These are phyloP conservation scores for Dendrophyllia cribrosa DNA, from an alignment of 64 coral and sea anemone genomes.

Conservation along the genomic window DNA sequence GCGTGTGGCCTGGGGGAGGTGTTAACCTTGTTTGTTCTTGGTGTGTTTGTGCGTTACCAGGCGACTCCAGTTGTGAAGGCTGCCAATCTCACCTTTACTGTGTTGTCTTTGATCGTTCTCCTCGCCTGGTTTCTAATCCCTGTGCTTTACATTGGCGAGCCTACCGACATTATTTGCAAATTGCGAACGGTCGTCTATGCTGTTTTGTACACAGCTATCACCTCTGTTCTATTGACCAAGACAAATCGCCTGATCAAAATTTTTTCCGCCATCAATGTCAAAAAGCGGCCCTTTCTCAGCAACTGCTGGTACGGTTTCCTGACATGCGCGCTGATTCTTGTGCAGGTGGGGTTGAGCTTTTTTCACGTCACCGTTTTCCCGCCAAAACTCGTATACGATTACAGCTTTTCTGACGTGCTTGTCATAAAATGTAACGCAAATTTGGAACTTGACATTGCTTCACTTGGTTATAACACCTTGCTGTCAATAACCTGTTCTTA, in stretches of 20 bases:
- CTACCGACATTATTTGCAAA: slow-evolving; percentile 56
- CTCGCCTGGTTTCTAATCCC: slow-evolving; percentile 76
- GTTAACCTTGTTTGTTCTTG: slow-evolving; percentile 55
- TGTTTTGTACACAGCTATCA: slow-evolving; percentile 83
- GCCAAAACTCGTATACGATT: slow-evolving; percentile 43
- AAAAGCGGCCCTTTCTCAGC: slow-evolving; percentile 76
- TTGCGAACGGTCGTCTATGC: slow-evolving; percentile 49
- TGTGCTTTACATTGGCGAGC: slow-evolving; percentile 63
- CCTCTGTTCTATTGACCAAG: slow-evolving; percentile 82
- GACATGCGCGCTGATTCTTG: slow-evolving; percentile 72
- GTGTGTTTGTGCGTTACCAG: slow-evolving; percentile 75
- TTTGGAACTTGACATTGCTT: slow-evolving; percentile 54
- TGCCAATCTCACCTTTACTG: slow-evolving; percentile 63
- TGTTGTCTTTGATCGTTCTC: slow-evolving; percentile 72
- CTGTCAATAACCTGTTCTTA: slow-evolving; percentile 45
- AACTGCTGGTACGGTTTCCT: slow-evolving; percentile 88
- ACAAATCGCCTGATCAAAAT: slow-evolving; percentile 88
- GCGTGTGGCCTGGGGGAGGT: slow-evolving; percentile 67
- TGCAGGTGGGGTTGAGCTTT: slow-evolving; percentile 56
- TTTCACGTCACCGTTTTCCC: slow-evolving; percentile 63
- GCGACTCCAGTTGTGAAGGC: slow-evolving; percentile 88
- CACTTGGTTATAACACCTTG: slow-evolving; percentile 72
- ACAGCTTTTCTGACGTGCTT: slow-evolving; percentile 1
- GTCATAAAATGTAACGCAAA: slow-evolving; percentile 51
- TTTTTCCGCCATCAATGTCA: slow-evolving; percentile 71